These are phyloP conservation scores for Grallaria varia DNA, from an alignment of 2,113 vertebrate genomes.

Conservation along the genomic window DNA sequence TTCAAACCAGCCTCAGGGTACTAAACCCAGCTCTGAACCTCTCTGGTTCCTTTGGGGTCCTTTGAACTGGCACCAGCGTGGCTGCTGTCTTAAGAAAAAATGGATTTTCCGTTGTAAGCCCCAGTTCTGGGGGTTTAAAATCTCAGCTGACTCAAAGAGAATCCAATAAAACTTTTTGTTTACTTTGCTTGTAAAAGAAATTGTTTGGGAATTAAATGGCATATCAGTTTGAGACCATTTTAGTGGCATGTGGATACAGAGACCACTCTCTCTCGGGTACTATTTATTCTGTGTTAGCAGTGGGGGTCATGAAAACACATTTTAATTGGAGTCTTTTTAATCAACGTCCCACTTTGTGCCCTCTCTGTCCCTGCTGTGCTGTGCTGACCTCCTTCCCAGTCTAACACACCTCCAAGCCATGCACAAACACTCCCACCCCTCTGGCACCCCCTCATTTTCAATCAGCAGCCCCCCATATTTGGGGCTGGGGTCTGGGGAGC, in stretches of 20 bases:
- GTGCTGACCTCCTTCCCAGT: not conserved
- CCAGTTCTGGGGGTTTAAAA: not conserved
- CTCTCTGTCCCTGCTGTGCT: not conserved
- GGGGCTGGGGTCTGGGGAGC: not conserved
- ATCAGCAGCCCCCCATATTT: not conserved
- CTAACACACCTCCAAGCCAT: not conserved
- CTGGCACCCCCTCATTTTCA: not conserved
- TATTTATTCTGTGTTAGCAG: not conserved
- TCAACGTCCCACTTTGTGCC: not conserved
- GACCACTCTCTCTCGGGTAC: not conserved
- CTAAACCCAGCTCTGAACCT: not conserved
- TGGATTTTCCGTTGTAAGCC: slow-evolving; percentile 14
- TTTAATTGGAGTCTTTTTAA: not conserved
- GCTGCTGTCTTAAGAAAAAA: not conserved
- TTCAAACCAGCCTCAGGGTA: not conserved
- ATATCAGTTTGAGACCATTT: not conserved
- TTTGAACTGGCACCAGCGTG: not conserved
- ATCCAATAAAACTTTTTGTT: not conserved
- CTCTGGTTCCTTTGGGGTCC: slow-evolving; percentile 14
- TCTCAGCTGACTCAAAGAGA: not conserved
- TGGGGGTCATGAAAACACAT: not conserved
- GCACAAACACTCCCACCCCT: not conserved
- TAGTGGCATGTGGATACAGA: rapidly evolving
- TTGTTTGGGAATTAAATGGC: not conserved
- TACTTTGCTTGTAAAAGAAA: not conserved